Evolutionary conservation across 2,113 vertebrate genomes (phyloP).

Genomic region (Amphiprion percula): DNA sequence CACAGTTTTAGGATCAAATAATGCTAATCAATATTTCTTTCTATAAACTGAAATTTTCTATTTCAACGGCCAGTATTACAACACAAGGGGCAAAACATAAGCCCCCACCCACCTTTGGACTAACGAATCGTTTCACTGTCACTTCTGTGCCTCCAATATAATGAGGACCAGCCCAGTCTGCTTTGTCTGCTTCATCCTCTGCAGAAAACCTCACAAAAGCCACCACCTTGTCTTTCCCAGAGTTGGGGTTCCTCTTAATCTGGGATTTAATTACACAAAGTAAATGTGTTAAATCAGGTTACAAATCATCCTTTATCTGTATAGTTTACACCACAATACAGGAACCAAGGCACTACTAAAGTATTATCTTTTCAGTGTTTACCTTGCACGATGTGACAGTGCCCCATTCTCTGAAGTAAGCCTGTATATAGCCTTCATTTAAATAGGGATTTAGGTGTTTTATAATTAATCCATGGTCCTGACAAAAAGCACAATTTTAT

Average conservation of each 20-base stretch:
- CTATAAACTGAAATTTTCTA: neutral
- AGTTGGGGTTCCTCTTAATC: constrained; percentile 38
- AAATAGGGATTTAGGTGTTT: constrained; percentile 58
- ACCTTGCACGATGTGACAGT: constrained; percentile 63
- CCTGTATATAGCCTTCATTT: constrained; percentile 55
- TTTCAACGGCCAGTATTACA: neutral
- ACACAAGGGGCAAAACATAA: neutral
- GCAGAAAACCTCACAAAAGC: constrained; percentile 70
- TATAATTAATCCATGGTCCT: constrained; percentile 74
- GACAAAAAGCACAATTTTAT: constrained; percentile 8
- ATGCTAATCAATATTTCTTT: neutral
- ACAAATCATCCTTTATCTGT: neutral
- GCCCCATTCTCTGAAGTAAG: constrained; percentile 72
- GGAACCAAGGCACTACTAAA: neutral
- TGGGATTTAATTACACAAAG: constrained; percentile 26
- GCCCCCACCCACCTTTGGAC: constrained; percentile 62
- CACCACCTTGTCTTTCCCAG: neutral
- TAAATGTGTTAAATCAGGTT: neutral
- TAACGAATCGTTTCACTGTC: constrained; percentile 54
- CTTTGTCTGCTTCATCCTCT: constrained; percentile 63
- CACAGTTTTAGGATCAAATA: neutral
- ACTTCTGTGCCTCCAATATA: constrained; percentile 62
- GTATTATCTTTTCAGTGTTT: neutral
- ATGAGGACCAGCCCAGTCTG: constrained; percentile 67
- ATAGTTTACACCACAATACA: too few relatives aligned